These are phyloP conservation scores for Apomyelois bistriatella DNA, from an alignment of 2,888 invertebrate species.

Conservation along the genomic window DNA sequence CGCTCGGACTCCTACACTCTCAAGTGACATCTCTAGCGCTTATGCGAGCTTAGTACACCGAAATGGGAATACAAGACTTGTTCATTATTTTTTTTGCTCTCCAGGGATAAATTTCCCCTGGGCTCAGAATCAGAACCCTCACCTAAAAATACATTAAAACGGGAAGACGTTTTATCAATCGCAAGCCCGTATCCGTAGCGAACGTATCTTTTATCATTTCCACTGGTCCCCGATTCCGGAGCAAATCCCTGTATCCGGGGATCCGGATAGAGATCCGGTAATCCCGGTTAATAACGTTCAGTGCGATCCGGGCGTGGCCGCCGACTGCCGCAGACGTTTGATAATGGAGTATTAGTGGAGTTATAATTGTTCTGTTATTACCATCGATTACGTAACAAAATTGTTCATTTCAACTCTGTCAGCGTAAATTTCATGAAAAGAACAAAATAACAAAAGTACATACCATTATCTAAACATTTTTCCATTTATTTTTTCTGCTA, in stretches of 20 bases:
- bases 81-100: conserved; percentile 42
- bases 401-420: conserved; percentile 25
- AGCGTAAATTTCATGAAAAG: background rate
- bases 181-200: conserved; percentile 34
- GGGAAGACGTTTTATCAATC: conserved; percentile 24
- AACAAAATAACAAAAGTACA: background rate
- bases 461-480: background rate
- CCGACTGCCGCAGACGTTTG: conserved; percentile 45
- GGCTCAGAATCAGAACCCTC: background rate
- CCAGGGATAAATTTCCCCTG: conserved; percentile 6
- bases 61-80: conserved; percentile 30
- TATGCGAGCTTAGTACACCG: conserved; percentile 47
- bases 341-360: conserved; percentile 67
- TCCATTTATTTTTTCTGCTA: background rate
- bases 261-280: conserved; percentile 66
- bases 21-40: conserved; percentile 26
- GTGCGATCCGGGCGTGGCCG: conserved; percentile 43
- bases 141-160: conserved; percentile 17
- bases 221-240: conserved; percentile 66
- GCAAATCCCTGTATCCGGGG: conserved; percentile 78
- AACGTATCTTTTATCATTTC: conserved; percentile 75
- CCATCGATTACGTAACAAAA: conserved; percentile 42
- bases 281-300: conserved; percentile 76
- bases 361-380: conserved; percentile 69
- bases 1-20: conserved; percentile 48